Evolutionary conservation across 2,888 invertebrate species (phyloP).

Genomic region (Pycnomerus fuliginosus): DNA sequence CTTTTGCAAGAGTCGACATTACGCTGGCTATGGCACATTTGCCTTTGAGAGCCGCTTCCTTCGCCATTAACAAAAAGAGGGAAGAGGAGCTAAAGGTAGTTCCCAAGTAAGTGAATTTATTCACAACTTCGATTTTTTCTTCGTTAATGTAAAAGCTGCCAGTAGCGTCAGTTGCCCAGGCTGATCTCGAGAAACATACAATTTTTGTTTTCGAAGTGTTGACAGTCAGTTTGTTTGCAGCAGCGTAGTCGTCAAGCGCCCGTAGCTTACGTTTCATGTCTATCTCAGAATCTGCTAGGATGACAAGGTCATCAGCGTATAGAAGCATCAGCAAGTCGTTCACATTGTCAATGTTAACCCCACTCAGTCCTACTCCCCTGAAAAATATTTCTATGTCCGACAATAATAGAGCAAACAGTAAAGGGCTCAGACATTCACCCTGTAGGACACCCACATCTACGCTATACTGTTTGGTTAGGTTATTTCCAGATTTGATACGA

Average conservation of each 20-base stretch:
- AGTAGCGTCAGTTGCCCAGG: no score
- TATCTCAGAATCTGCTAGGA: neutral
- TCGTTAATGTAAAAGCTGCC: no score
- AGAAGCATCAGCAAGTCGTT: neutral
- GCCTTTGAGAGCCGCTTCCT: neutral
- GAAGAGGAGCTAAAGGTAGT: neutral
- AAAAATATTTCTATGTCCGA: neutral
- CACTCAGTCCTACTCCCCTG: neutral
- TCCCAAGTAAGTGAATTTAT: neutral
- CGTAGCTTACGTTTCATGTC: neutral
- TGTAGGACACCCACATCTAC: neutral
- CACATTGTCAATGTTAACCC: neutral
- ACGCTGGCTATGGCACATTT: neutral
- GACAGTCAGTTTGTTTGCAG: neutral
- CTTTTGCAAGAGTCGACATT: neutral
- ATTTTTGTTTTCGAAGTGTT: neutral
- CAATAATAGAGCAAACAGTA: neutral
- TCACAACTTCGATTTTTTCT: neutral
- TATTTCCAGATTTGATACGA: neutral
- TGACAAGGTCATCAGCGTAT: neutral
- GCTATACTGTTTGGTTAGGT: neutral
- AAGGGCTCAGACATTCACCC: neutral
- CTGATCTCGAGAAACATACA: no score
- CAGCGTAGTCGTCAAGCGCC: neutral
- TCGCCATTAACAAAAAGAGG: neutral